Evolutionary conservation across 2,888 invertebrate genomes (phyloP).

Genomic region (Cataglyphis albicans): DNA sequence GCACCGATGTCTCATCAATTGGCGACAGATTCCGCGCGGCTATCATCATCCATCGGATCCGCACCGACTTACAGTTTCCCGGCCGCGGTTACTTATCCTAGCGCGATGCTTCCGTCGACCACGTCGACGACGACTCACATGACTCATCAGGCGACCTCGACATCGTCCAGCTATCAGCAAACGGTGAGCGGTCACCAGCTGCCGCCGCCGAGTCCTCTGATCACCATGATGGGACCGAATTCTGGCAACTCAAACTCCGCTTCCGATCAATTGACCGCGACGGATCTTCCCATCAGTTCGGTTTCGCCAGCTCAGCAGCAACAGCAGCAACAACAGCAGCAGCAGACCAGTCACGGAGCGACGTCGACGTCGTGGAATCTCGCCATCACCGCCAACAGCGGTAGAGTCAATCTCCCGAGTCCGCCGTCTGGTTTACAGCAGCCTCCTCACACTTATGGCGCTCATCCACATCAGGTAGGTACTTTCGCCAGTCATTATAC

Average conservation of each 20-base stretch:
- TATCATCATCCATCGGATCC: constrained; percentile 85
- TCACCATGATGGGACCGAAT: constrained; percentile 87
- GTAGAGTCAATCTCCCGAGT: constrained; percentile 77
- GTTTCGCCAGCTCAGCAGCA: constrained; percentile 79
- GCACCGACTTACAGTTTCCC: constrained; percentile 84
- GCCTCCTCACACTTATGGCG: constrained; percentile 73
- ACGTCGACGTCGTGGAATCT: constrained; percentile 82
- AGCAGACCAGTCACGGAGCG: constrained; percentile 70
- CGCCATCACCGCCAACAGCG: constrained; percentile 73
- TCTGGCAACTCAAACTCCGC: constrained; percentile 84
- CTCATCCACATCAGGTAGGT: constrained; percentile 79
- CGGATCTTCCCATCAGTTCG: constrained; percentile 79
- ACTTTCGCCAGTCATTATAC: constrained; percentile 80
- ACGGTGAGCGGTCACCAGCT: constrained; percentile 79
- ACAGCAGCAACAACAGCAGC: constrained; percentile 70
- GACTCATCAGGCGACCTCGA: constrained; percentile 84
- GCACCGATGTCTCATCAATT: constrained; percentile 81
- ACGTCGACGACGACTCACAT: constrained; percentile 88
- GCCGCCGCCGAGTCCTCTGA: constrained; percentile 86
- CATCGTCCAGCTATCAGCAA: constrained; percentile 87
- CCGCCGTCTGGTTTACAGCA: constrained; percentile 79
- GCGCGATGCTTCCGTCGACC: constrained; percentile 81
- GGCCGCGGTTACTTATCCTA: constrained; percentile 86
- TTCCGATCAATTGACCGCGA: constrained; percentile 77
- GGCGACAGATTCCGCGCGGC: constrained; percentile 82